Conservation (phyloP, 2,113 vertebrate genomes). For the rabbit (Oryctolagus cuniculus) region DNA sequence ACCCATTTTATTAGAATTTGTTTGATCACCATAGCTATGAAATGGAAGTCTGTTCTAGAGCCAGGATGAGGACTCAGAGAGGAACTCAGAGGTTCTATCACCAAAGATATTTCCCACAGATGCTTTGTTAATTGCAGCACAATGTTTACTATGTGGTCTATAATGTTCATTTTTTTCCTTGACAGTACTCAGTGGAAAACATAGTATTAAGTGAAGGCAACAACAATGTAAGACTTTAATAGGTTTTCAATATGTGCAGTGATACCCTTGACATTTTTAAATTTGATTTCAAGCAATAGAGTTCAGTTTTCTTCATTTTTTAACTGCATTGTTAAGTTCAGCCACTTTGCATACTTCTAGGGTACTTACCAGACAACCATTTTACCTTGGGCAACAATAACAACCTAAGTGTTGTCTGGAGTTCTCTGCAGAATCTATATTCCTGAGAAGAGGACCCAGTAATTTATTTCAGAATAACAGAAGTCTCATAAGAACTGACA, state of each 20-base stretch:
- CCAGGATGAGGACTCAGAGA: not conserved
- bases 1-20: not conserved
- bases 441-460: constrained; percentile 56
- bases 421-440: not conserved
- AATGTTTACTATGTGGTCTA: constrained; percentile 71
- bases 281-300: constrained; percentile 73
- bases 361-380: not conserved
- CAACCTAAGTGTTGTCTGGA: constrained; percentile 50
- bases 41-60: not conserved
- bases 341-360: constrained; percentile 34
- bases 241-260: constrained; percentile 85
- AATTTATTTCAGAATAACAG: constrained; percentile 65
- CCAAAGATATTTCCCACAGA: constrained; percentile 73
- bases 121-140: constrained; percentile 66
- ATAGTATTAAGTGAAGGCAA: constrained; percentile 83
- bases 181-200: constrained; percentile 84
- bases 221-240: constrained; percentile 87
- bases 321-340: constrained; percentile 8
- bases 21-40: constrained; percentile 67
- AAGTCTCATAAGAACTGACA: constrained; percentile 59
- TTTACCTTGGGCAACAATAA: constrained; percentile 69
- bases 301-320: constrained; percentile 64
- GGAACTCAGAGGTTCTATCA: not conserved
- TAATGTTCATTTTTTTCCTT: constrained; percentile 86
- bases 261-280: constrained; percentile 81